Evolutionary conservation across 2,888 invertebrate species (phyloP).

Genomic region (Torymus aiolomorphi): DNA sequence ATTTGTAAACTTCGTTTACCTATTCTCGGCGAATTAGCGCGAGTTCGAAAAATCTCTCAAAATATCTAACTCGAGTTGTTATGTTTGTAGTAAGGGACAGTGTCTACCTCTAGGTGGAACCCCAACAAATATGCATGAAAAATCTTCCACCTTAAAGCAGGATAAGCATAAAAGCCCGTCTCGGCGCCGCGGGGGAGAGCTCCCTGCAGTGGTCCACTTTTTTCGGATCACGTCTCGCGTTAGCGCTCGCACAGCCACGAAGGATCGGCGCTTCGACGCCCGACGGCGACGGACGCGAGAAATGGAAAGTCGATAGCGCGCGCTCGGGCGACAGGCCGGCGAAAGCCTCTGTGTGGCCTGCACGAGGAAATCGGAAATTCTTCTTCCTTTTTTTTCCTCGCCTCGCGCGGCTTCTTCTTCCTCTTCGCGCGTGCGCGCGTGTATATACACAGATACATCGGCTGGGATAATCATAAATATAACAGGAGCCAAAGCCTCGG

Average conservation of each 20-base stretch:
- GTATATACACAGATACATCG: slow-evolving; percentile 1
- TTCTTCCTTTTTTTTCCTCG: slow-evolving; percentile 38
- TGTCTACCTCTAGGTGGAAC: too few relatives aligned
- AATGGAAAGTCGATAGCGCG: slow-evolving; percentile 49
- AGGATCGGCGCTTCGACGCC: too few relatives aligned
- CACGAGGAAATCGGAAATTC: slow-evolving; percentile 46
- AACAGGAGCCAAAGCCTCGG: slow-evolving; percentile 54
- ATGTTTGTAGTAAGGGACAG: too few relatives aligned
- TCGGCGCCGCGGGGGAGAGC: neutral
- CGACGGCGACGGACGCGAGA: neutral
- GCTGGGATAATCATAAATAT: slow-evolving; percentile 65
- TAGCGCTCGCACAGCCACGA: neutral
- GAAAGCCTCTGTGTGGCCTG: neutral
- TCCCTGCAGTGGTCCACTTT: slow-evolving; percentile 34
- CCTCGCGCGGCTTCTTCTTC: neutral
- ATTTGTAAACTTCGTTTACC: too few relatives aligned
- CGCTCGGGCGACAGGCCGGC: neutral
- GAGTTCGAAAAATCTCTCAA: too few relatives aligned
- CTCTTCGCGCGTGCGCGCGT: neutral
- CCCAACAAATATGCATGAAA: neutral
- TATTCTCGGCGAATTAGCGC: too few relatives aligned
- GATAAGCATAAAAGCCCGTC: slow-evolving; percentile 9
- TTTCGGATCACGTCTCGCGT: slow-evolving; percentile 13
- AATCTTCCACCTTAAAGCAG: neutral
- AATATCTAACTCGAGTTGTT: too few relatives aligned